Conservation (phyloP, 2,113 vertebrate genomes). For the Platanista minor region DNA sequence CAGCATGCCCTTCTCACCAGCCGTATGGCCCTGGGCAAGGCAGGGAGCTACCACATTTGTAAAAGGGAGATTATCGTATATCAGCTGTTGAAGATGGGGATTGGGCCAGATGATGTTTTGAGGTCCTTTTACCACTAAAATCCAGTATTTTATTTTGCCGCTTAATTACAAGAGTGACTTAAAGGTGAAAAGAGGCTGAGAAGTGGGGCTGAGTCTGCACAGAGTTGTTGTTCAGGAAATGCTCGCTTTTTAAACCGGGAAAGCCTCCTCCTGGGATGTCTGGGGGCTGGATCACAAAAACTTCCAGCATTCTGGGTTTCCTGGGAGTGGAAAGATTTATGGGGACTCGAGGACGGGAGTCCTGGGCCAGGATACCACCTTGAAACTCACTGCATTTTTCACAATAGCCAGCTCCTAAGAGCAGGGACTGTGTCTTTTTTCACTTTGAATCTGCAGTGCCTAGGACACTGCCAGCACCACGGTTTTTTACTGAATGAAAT, state of each 20-base stretch:
- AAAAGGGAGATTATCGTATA: not conserved
- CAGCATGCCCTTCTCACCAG: not conserved
- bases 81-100: not conserved
- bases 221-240: not conserved
- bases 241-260: not conserved
- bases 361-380: not conserved
- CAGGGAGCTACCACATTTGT: not conserved
- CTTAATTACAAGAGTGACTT: not conserved
- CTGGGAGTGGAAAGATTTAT: not conserved
- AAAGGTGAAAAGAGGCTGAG: not conserved
- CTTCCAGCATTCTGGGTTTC: not conserved
- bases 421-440: not conserved
- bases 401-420: not conserved
- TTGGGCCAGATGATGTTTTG: not conserved
- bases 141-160: not conserved
- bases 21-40: not conserved
- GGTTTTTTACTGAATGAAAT: not conserved
- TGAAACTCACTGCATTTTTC: not conserved
- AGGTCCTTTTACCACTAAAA: not conserved
- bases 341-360: not conserved
- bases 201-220: not conserved
- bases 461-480: not conserved
- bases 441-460: not conserved
- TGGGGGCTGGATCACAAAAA: not conserved
- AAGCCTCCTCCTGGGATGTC: not conserved